Base-by-base conservation (phyloP, 2,888 invertebrate species). In the Vanessa cardui region DNA sequence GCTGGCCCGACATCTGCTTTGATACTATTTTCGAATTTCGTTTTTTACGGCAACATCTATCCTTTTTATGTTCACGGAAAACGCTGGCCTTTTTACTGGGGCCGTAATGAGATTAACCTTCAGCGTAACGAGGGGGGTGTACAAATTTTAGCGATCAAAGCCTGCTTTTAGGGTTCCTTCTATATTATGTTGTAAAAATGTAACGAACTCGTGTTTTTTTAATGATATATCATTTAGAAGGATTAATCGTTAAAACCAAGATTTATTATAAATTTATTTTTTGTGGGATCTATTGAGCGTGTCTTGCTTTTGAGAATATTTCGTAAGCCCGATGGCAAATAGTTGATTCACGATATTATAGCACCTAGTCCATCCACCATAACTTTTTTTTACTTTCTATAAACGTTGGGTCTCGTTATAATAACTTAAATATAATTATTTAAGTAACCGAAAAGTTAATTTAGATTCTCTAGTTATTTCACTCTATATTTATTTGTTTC, bases 1-100 rank as follows among this genome's bases (percentile, higher is more conserved):
- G 54, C 47, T 31, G 39, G 46, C 18, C 44, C 52, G 83, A 80
- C 82, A 81, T 81, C 72, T 68, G 65, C 68, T 80, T 83, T 86
- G 85, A 78, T 83, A 82, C 83, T 83, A 85, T 80, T 81, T 80
- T 83, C 78, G 77, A 78, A 72, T 82, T 81, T 81, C 80, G 80
- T 81, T 80, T 82, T 76, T 77, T 71, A 74, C 73, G 71, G 62
- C 64, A 66, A 62, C 68, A 69, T 72, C 67, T 71, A 69, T 69
- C 72, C 70, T 70, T 74, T 75, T 72, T 76, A 72, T 67, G 65
- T 72, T 70, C 78, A 78, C 76, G 77, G 65, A 67, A 71, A 72
- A 65, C 50, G 68, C 60, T 70, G 69, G 61, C 64, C 71, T 71
- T 71, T 73, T 71, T 67, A 60, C 64, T 66, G 56, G 50, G 58